Percentiles rank a stretch among this genome's conserved stretches.
Evolutionary conservation across 2,888 invertebrate species (phyloP).

Genomic region (Nasonia oneida): DNA sequence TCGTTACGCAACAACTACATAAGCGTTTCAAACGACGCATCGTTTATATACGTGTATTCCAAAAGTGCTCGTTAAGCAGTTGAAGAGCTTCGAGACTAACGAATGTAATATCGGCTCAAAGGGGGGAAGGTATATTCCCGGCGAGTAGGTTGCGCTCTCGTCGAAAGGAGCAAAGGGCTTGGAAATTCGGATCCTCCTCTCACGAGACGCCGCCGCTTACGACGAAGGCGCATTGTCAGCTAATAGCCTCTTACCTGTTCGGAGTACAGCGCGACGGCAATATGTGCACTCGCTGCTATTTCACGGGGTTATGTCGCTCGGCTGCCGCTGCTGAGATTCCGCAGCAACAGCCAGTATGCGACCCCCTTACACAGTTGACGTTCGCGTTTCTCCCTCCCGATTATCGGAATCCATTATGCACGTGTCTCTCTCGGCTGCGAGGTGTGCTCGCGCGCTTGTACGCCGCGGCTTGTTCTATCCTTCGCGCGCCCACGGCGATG

Average conservation of each 20-base stretch:
- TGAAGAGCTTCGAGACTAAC: background rate
- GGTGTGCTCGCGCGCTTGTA: background rate
- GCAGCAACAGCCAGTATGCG: background rate
- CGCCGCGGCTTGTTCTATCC: background rate
- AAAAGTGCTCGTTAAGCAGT: conserved; percentile 7
- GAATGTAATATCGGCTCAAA: background rate
- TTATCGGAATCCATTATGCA: conserved; percentile 59
- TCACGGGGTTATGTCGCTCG: conserved; percentile 21
- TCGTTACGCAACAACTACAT: background rate
- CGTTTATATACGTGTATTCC: background rate
- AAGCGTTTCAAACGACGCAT: background rate
- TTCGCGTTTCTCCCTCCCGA: conserved; percentile 37
- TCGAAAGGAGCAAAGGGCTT: conserved; percentile 18
- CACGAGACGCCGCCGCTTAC: background rate
- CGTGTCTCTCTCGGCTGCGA: background rate
- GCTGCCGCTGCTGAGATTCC: background rate
- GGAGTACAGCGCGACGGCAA: background rate
- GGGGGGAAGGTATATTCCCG: background rate
- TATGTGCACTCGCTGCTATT: conserved; percentile 10
- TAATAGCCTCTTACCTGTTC: conserved; percentile 54
- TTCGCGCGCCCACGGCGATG: no score
- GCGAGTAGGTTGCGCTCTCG: background rate
- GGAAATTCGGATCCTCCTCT: conserved; percentile 27
- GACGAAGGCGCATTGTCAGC: conserved; percentile 26
- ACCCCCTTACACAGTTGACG: conserved; percentile 24